These are phyloP conservation scores for Chanos chanos DNA, from an alignment of 2,797 vertebrate species.

Conservation along the genomic window DNA sequence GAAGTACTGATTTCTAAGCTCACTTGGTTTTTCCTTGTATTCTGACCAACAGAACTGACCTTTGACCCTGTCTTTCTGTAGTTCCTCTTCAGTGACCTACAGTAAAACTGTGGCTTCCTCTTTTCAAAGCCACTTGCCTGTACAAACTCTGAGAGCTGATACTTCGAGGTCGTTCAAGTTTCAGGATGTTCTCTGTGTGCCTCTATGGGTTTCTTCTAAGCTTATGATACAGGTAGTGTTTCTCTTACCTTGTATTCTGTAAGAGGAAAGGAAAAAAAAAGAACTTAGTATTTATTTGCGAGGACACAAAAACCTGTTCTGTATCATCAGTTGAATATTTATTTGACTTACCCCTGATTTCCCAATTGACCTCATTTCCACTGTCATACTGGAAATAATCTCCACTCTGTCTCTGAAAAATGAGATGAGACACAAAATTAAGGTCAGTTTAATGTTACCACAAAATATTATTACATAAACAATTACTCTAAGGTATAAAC, in stretches of 20 bases:
- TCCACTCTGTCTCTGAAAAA: constrained; percentile 81
- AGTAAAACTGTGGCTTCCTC: constrained; percentile 1
- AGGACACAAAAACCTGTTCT: not conserved
- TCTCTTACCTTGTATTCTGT: constrained; percentile 91
- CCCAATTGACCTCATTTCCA: constrained; percentile 91
- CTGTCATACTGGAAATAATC: constrained; percentile 94
- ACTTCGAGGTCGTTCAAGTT: constrained; percentile 8
- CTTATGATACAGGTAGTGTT: not conserved
- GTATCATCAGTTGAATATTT: too few species aligned
- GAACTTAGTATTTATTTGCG: not conserved
- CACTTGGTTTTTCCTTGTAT: not conserved
- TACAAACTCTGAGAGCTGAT: not conserved
- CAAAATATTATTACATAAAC: too few species aligned
- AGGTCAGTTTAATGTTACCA: not conserved
- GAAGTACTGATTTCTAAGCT: constrained; percentile 16
- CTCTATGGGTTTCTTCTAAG: not conserved
- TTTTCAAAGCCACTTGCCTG: too few species aligned
- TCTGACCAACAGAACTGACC: constrained; percentile 11
- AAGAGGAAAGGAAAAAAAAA: constrained; percentile 53
- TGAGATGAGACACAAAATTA: constrained; percentile 22
- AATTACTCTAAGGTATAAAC: too few species aligned
- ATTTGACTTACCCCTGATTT: constrained; percentile 84
- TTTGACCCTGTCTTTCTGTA: constrained; percentile 7
- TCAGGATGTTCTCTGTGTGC: not conserved
- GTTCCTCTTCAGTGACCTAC: constrained; percentile 4